Evolutionary conservation across 2,113 vertebrate species (phyloP).

Genomic region (Poeciliopsis occidentalis): DNA sequence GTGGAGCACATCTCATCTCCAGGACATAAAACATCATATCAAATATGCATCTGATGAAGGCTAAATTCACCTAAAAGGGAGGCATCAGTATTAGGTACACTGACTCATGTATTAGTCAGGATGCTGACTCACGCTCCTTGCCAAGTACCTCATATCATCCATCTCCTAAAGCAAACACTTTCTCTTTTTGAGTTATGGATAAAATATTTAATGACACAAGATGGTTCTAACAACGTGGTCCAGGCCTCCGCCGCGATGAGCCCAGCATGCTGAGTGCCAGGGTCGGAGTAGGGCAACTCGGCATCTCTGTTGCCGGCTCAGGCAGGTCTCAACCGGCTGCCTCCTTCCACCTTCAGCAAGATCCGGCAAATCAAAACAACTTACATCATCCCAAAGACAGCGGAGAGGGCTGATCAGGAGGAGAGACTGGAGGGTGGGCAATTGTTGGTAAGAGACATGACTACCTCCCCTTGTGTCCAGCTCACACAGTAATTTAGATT

Average conservation of each 20-base stretch:
- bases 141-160: neutral
- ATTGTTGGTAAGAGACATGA: neutral
- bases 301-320: constrained; percentile 46
- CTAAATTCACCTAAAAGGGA: constrained; percentile 11
- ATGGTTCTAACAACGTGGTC: neutral
- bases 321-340: constrained; percentile 58
- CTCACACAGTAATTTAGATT: neutral
- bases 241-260: neutral
- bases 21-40: constrained; percentile 18
- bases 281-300: constrained; percentile 15
- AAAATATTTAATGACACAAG: neutral
- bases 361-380: constrained; percentile 56
- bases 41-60: constrained; percentile 7
- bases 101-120: constrained; percentile 51
- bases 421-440: neutral
- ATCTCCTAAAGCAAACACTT: constrained; percentile 15
- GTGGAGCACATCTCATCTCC: constrained; percentile 17
- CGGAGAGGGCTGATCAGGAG: neutral
- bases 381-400: constrained; percentile 62
- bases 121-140: constrained; percentile 46
- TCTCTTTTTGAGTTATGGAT: neutral
- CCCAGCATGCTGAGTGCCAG: constrained; percentile 14
- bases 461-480: neutral
- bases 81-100: constrained; percentile 9
- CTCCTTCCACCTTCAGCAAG: constrained; percentile 31